A percentile compares a stretch with the other conserved stretches of the same genome.
Evolutionary conservation across 2,888 invertebrate species (phyloP).

Genomic region (Calliscelio sp.): DNA sequence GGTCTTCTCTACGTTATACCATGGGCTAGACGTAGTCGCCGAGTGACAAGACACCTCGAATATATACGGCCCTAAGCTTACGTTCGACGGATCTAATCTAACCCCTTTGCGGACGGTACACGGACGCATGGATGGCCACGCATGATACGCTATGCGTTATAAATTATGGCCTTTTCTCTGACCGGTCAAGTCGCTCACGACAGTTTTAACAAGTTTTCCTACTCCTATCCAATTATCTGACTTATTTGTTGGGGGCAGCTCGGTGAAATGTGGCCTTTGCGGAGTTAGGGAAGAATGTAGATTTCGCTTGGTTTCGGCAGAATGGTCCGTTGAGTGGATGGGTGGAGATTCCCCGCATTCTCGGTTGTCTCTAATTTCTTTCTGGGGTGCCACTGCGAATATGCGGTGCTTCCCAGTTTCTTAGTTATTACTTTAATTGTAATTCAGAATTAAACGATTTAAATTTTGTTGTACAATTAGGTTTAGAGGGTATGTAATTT

Average conservation of each 20-base stretch:
- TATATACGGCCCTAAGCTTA: constrained; percentile 82
- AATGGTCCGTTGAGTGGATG: constrained; percentile 37
- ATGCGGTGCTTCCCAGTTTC: neutral
- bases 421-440: neutral
- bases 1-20: constrained; percentile 59
- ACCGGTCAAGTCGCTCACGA: constrained; percentile 21
- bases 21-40: constrained; percentile 76
- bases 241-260: constrained; percentile 49
- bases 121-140: constrained; percentile 38
- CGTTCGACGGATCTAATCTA: constrained; percentile 84
- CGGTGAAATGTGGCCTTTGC: constrained; percentile 30
- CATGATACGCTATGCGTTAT: constrained; percentile 53
- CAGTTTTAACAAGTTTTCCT: constrained; percentile 50
- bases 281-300: constrained; percentile 52
- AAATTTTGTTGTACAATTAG: no score
- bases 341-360: constrained; percentile 49
- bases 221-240: constrained; percentile 65
- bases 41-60: constrained; percentile 82
- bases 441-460: neutral
- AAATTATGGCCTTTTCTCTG: constrained; percentile 52
- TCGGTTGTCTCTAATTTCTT: constrained; percentile 43
- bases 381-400: no score
- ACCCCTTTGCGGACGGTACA: constrained; percentile 79
- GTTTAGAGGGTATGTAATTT: no score
- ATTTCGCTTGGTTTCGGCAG: constrained; percentile 20